Conservation (phyloP, 2,113 vertebrate genomes). For the Oncorhynchus clarkii region DNA sequence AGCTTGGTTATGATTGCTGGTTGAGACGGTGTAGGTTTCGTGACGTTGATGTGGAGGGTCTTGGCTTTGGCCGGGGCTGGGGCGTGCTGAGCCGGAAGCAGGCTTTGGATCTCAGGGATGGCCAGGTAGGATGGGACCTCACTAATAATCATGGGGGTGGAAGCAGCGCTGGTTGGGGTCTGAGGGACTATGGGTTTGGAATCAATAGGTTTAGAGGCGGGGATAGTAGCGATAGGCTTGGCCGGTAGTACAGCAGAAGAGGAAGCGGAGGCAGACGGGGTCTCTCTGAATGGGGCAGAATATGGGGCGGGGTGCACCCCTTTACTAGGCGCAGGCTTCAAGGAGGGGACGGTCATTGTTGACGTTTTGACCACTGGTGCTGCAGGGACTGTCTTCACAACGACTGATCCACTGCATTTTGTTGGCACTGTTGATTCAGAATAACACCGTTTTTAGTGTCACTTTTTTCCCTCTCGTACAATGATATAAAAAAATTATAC, state of each 20-base stretch:
- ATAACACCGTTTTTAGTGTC: no score
- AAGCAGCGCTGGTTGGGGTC: neutral
- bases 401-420: slow-evolving; percentile 65
- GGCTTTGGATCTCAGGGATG: slow-evolving; percentile 20
- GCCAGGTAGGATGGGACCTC: neutral
- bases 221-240: slow-evolving; percentile 50
- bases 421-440: slow-evolving; percentile 29
- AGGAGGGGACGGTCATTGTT: slow-evolving; percentile 66
- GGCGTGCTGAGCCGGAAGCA: slow-evolving; percentile 30
- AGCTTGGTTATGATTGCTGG: slow-evolving; percentile 44
- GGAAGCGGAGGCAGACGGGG: slow-evolving; percentile 50
- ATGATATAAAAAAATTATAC: no score
- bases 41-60: slow-evolving; percentile 71
- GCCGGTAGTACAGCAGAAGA: slow-evolving; percentile 27
- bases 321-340: slow-evolving; percentile 68
- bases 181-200: neutral
- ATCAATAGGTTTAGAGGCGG: slow-evolving; percentile 20
- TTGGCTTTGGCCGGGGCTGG: slow-evolving; percentile 63
- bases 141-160: neutral
- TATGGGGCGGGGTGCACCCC: slow-evolving; percentile 21
- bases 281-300: neutral
- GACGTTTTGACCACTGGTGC: slow-evolving; percentile 70
- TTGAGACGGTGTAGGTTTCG: slow-evolving; percentile 50
- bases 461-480: no score
- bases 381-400: slow-evolving; percentile 71